These are phyloP conservation scores for Selene dorsalis DNA, from an alignment of 2,797 vertebrate genomes.

Conservation along the genomic window DNA sequence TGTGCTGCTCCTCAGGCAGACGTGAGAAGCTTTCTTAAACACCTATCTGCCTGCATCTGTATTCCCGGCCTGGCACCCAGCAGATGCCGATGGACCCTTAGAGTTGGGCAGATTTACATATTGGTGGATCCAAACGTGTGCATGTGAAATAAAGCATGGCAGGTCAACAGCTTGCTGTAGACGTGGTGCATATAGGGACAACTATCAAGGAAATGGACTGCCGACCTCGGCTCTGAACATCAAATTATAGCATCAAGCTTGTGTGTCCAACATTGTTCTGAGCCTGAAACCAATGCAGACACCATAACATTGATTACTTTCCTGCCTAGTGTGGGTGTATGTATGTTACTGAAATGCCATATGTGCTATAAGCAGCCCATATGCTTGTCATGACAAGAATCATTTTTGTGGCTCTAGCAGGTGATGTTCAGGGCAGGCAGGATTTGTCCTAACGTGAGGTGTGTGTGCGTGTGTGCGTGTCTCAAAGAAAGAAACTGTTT, in stretches of 20 bases:
- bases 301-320: constrained; percentile 5
- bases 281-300: constrained; percentile 7
- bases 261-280: constrained; percentile 12
- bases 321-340: neutral
- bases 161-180: constrained; percentile 69
- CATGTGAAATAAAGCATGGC: constrained; percentile 65
- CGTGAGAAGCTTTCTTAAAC: constrained; percentile 73
- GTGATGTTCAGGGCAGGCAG: neutral
- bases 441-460: constrained; percentile 24
- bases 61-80: constrained; percentile 60
- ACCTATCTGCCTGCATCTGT: constrained; percentile 62
- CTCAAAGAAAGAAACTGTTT: constrained; percentile 64
- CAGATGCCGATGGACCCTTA: constrained; percentile 72
- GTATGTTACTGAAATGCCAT: neutral
- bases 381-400: neutral
- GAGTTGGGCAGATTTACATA: constrained; percentile 67
- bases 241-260: constrained; percentile 27
- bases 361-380: neutral
- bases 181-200: constrained; percentile 45
- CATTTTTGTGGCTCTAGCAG: neutral
- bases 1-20: constrained; percentile 67
- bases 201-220: constrained; percentile 39
- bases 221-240: neutral
- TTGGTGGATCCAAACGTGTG: constrained; percentile 68
- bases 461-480: constrained; percentile 28